Percentiles rank a stretch among this genome's conserved stretches.
These are phyloP conservation scores for Thaumetopoea pityocampa DNA, from an alignment of 1,140 invertebrate genomes.

Conservation along the genomic window DNA sequence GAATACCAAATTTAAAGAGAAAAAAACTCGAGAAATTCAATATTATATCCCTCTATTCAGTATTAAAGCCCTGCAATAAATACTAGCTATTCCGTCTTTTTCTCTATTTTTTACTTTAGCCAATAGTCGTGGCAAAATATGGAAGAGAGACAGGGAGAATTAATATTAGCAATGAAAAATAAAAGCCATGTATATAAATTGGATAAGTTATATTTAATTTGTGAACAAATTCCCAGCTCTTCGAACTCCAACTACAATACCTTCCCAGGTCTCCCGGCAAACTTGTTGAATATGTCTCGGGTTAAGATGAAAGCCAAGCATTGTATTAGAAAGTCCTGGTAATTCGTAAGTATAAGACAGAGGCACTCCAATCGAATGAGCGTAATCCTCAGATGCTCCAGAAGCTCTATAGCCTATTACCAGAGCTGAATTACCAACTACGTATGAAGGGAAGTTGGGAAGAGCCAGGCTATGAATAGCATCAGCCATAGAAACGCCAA, in stretches of 20 bases:
- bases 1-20: no score
- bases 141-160: no score
- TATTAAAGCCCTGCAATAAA: no score
- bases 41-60: no score
- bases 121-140: no score
- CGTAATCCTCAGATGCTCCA: conserved; percentile 82
- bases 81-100: no score
- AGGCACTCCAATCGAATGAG: conserved; percentile 76
- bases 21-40: no score
- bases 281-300: conserved; percentile 72
- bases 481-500: conserved; percentile 54
- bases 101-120: no score
- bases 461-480: conserved; percentile 44
- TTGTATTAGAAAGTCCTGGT: conserved; percentile 60
- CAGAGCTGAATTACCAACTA: conserved; percentile 30
- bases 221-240: conserved; percentile 29
- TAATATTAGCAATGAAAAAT: no score
- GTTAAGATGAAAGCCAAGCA: conserved; percentile 78
- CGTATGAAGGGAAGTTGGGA: conserved; percentile 27
- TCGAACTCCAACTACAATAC: conserved; percentile 73
- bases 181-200: no score
- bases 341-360: conserved; percentile 82
- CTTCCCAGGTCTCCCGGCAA: conserved; percentile 81
- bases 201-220: no score
- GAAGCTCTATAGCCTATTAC: conserved; percentile 56